phyloP scores from a whole-genome alignment of 2,113 vertebrate genomes.

The Sula dactylatra region DNA sequence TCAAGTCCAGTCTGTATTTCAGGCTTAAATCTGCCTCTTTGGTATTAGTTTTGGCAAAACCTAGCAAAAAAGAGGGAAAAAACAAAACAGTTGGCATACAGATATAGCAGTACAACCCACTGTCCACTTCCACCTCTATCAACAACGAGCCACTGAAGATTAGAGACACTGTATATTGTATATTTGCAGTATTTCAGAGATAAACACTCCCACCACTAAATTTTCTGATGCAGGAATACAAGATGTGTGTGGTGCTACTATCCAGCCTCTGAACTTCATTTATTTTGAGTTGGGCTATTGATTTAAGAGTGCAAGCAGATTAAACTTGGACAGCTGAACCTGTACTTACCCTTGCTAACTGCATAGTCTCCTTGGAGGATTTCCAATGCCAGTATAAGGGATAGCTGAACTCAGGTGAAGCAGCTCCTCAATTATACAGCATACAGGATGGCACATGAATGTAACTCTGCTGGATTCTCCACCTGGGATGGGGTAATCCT shows the following conservation, averaged over 20 bases:
- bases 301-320: neutral
- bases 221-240: neutral
- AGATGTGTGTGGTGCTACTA: neutral
- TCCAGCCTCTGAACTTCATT: neutral
- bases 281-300: neutral
- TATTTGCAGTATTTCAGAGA: neutral
- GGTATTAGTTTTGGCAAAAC: constrained; percentile 86
- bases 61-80: constrained; percentile 67
- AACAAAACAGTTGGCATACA: neutral
- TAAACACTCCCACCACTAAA: neutral
- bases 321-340: neutral
- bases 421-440: neutral
- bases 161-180: neutral
- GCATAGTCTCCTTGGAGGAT: neutral
- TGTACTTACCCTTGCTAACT: neutral
- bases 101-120: neutral
- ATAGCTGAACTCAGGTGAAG: neutral
- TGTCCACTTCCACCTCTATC: neutral
- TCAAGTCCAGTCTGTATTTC: constrained; percentile 28
- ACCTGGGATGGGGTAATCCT: too few relatives aligned
- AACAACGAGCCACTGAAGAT: neutral
- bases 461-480: too few relatives aligned
- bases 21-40: constrained; percentile 84
- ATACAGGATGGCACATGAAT: neutral
- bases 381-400: neutral